Evolutionary conservation across 2,888 invertebrate genomes (phyloP), one percentile per base, ranked within the genome.

Genomic region (Cerastis rubricosa): DNA sequence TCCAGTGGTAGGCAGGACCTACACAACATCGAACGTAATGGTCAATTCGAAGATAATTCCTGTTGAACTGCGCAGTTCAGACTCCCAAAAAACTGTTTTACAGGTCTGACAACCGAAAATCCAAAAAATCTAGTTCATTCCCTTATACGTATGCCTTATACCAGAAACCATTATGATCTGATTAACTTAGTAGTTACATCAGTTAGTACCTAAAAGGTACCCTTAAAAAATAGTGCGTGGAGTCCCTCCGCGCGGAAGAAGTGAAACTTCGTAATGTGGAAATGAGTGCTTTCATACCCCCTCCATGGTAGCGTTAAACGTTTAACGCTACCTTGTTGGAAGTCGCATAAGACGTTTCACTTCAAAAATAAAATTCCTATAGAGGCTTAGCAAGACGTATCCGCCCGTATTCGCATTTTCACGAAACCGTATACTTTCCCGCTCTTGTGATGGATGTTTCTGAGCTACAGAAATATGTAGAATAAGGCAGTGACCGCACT

Each of bases 161-260:
- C 78, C 83, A 85, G 83, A 85, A 85, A 83, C 51, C 83, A 83
- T 45, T 85, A 83, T 85, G 78, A 82, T 82, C 83, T 83, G 85
- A 83, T 82, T 83, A 85, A 85, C 83, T 74, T 71, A 66, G 83
- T 74, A 47, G 85, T 82, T 84, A 82, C 71, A 82, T 85, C 78
- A 82, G 85, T 54, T 71, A 43, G 78, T 84, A 71, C 83, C 85
- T 8, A 69, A 35, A 70, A 17, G 78, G 85, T 84, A 82, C 83
- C n/a, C 6, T 71, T 65, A 49, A 19, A 51, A n/a, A 59, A n/a
- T n/a, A n/a, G n/a, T n/a, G n/a, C n/a, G n/a, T n/a, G n/a, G n/a
- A n/a, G n/a, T n/a, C n/a, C n/a, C n/a, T n/a, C n/a, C n/a, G n/a
- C n/a, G n/a, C n/a, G n/a, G n/a, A n/a, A n/a, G n/a, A n/a, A n/a